A percentile compares a stretch with the other conserved stretches of the same genome.
phyloP scores from a whole-genome alignment of 2,797 vertebrate genomes.

The Bovichtus variegatus region DNA sequence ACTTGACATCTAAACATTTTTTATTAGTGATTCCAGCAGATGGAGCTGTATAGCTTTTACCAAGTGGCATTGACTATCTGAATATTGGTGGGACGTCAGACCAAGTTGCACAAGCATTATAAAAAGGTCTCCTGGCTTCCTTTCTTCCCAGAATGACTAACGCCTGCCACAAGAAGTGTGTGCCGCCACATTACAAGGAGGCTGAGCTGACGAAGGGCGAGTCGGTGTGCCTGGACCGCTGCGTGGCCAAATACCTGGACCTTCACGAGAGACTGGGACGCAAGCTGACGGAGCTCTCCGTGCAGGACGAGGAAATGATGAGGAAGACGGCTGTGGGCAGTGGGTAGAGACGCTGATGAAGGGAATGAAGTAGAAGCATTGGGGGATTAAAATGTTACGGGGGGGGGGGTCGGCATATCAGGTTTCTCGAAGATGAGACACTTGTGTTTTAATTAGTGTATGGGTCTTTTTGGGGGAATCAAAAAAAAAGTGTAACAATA shows the following conservation, averaged over 20 bases:
- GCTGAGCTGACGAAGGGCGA: constrained; percentile 96
- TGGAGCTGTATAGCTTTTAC: neutral
- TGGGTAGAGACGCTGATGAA: constrained; percentile 60
- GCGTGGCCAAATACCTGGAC: constrained; percentile 97
- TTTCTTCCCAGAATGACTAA: constrained; percentile 91
- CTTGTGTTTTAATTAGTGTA: constrained; percentile 52
- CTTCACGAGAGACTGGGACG: constrained; percentile 95
- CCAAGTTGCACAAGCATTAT: neutral
- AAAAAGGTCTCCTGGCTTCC: neutral
- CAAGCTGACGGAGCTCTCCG: constrained; percentile 94
- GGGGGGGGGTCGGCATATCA: neutral
- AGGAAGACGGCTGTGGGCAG: constrained; percentile 88
- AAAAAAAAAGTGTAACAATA: neutral
- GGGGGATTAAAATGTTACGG: constrained; percentile 5
- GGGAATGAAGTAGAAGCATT: neutral
- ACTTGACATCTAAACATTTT: neutral
- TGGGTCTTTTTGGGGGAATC: constrained; percentile 13
- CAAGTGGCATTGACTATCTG: neutral
- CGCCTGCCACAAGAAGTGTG: constrained; percentile 96
- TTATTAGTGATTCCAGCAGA: constrained; percentile 26
- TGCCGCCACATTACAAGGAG: constrained; percentile 97
- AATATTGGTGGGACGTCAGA: neutral
- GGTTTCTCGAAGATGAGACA: constrained; percentile 16
- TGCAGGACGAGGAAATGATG: constrained; percentile 96
- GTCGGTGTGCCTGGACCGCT: constrained; percentile 95